Evolutionary conservation across 2,888 invertebrate genomes (phyloP).

Genomic region (Opisthograptis luteolata): DNA sequence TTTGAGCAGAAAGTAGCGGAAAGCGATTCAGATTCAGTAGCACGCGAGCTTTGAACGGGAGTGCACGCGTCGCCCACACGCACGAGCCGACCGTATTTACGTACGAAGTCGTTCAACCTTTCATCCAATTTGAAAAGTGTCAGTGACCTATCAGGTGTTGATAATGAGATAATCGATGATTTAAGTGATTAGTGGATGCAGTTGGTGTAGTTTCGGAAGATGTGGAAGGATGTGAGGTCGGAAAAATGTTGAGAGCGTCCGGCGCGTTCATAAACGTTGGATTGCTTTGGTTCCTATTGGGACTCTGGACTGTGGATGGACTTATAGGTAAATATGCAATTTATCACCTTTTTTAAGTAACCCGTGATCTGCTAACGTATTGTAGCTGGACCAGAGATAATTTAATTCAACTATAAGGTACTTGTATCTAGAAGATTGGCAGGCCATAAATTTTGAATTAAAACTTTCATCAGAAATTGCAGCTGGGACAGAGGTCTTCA

Average conservation of each 20-base stretch:
- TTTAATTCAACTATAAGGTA: no score
- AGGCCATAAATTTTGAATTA: no score
- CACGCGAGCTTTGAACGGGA: slow-evolving; percentile 51
- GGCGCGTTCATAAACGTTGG: slow-evolving; percentile 62
- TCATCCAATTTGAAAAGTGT: slow-evolving; percentile 70
- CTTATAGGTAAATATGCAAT: slow-evolving; percentile 75
- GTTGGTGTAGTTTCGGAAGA: slow-evolving; percentile 53
- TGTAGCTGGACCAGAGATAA: no score
- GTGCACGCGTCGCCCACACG: slow-evolving; percentile 43
- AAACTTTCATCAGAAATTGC: no score
- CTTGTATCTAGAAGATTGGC: no score
- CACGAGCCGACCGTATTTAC: slow-evolving; percentile 55
- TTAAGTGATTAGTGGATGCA: slow-evolving; percentile 50
- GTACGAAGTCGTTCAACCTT: slow-evolving; percentile 61
- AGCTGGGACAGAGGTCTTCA: no score
- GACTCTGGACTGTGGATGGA: slow-evolving; percentile 60
- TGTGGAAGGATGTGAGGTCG: slow-evolving; percentile 71
- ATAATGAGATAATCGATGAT: slow-evolving; percentile 60
- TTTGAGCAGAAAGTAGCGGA: slow-evolving; percentile 27
- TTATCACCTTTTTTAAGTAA: no score
- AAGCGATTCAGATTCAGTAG: slow-evolving; percentile 55
- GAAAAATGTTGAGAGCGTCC: slow-evolving; percentile 77
- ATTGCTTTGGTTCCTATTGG: slow-evolving; percentile 64
- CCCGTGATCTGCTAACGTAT: no score
- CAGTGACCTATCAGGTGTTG: slow-evolving; percentile 50